phyloP scores from a whole-genome alignment of 2,797 vertebrate genomes.

The Alfaro cultratus region DNA sequence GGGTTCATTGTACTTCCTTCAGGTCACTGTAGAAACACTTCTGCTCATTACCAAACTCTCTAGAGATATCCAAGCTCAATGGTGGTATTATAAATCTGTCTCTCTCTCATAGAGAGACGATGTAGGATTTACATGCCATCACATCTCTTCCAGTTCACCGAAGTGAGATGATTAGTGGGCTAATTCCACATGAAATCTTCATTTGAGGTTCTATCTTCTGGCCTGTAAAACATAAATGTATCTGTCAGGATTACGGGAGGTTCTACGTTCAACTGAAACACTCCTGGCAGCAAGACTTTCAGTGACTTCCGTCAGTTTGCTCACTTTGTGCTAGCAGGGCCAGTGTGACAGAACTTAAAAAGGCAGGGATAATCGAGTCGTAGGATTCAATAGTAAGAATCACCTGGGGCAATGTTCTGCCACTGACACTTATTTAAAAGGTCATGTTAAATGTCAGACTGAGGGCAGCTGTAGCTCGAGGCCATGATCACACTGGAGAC shows the following conservation, averaged over 20 bases:
- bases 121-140: conserved; percentile 35
- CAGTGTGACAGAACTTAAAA: not conserved
- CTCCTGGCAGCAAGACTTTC: conserved; percentile 14
- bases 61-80: conserved; percentile 34
- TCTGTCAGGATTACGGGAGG: conserved; percentile 24
- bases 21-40: not conserved
- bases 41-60: conserved; percentile 9
- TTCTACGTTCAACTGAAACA: conserved; percentile 5
- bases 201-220: conserved; percentile 27
- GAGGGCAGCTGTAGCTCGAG: conserved; percentile 51
- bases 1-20: conserved; percentile 4
- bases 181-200: conserved; percentile 36
- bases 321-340: conserved; percentile 6
- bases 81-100: conserved; percentile 27
- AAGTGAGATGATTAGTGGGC: conserved; percentile 15
- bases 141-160: conserved; percentile 15
- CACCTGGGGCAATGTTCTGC: conserved; percentile 55
- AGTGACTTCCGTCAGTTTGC: conserved; percentile 14
- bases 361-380: conserved; percentile 31
- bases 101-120: conserved; percentile 27
- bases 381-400: conserved; percentile 34
- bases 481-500: conserved; percentile 32
- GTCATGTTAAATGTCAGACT: conserved; percentile 67
- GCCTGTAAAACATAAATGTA: conserved; percentile 23
- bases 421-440: conserved; percentile 54